Evolutionary conservation across 2,888 invertebrate species (phyloP), one percentile per base, ranked within the genome.

Genomic region (Xiphydria camelus): DNA sequence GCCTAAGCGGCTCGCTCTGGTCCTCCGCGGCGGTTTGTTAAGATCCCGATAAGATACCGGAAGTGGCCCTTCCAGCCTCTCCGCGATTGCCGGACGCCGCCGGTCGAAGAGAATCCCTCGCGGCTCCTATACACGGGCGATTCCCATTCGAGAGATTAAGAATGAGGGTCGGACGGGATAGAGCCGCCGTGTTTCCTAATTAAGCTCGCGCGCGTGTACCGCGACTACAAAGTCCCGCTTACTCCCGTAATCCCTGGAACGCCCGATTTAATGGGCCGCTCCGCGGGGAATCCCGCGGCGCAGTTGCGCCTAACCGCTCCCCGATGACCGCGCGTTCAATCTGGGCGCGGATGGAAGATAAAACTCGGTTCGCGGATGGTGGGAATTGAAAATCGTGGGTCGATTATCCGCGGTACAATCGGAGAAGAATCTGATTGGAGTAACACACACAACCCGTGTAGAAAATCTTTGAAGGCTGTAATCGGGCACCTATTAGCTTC

Each of bases 81-180:
- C 4, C 3, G n/a, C 9, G 19, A 7, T 3, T 14, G 34, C 34
- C 7, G 17, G 44, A 46, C 47, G 41, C 48, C 22, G 18, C 7
- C 6, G 29, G 12, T 26, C 29, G 12, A 5, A 29, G n/a, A n/a
- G 3, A 14, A 29, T 7, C 12, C 4, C 12, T 34, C 18, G 34
- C 34, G 9, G 10, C n/a, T 14, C 18, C 17, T 20, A 49, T 45
- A 41, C 51, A 43, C 47, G 47, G 47, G 54, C 48, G 55, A 56
- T 59, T 57, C 48, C 52, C 55, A 50, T 56, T 44, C 37, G 32
- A 32, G 47, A 53, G 62, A 62, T 57, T 57, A 62, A 61, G 59
- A 59, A 54, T 50, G 32, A 32, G 26, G 20, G 32, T 15, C 15
- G 29, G 32, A 47, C 29, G 31, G 47, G 42, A 41, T 46, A 32